phyloP scores from a whole-genome alignment of 30 jellyfish, hydroid and myxozoan species.

The Hydra vulgaris region DNA sequence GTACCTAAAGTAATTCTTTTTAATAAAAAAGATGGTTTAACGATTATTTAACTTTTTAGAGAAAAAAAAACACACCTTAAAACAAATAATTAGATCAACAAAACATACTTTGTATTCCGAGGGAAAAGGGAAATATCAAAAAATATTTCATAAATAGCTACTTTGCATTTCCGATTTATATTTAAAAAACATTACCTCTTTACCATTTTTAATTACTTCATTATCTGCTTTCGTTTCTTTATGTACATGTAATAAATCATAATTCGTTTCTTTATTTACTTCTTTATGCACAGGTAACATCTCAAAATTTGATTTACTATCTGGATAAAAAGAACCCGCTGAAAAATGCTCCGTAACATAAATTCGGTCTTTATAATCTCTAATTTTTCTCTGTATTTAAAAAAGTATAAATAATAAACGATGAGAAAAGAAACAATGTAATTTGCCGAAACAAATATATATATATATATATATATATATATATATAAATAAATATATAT shows the following conservation, averaged over 20 bases:
- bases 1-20: no score
- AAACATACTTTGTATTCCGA: no score
- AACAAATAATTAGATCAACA: no score
- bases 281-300: neutral
- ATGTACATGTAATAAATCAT: no score
- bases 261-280: neutral
- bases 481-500: no score
- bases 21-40: no score
- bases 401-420: no score
- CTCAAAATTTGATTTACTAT: neutral
- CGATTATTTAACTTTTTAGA: no score
- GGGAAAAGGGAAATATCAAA: neutral
- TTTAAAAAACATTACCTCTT: neutral
- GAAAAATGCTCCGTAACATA: neutral
- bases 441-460: no score
- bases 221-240: neutral
- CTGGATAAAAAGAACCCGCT: neutral
- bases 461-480: no score
- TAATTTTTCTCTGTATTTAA: neutral
- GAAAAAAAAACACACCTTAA: no score
- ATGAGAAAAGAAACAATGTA: neutral
- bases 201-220: neutral
- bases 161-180: neutral
- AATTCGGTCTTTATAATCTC: neutral
- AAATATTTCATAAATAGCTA: neutral